Base-by-base conservation (phyloP, 1,140 invertebrate genomes). In the Coelopa frigida region DNA sequence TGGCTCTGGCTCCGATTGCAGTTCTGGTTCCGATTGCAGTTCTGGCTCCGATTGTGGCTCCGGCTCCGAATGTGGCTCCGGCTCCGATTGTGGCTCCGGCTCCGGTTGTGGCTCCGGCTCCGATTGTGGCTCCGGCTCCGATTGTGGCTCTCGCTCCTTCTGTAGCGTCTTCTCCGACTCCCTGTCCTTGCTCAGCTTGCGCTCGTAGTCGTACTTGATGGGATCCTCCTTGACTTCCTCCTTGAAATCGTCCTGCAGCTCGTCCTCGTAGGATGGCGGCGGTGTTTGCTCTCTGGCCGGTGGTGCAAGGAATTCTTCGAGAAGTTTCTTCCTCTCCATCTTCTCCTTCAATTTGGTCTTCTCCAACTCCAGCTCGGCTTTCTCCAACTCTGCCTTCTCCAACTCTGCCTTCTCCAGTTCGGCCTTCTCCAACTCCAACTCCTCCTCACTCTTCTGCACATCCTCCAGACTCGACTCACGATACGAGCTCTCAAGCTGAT, bases 141-240 rank as follows among this genome's bases (percentile, higher is more conserved):
- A 11, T 18, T n/a, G 48, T 56, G 44, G 51, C 55, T 55, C 31
- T 53, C 52, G 40, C 58, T 58, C 22, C 49, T 44, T 46, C 39
- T 36, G n/a, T n/a, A 21, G 49, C 49, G 27, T 49, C 57, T 5
- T 3, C 21, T 3, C 37, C 15, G 10, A 17, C 27, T 6, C 11
- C 38, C 10, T 32, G 20, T 29, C 41, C 21, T 10, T 40, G 11
- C 44, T 20, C 37, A 3, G 21, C 38, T 26, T 36, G 22, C n/a
- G n/a, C 31, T 44, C 17, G 12, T 20, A 12, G 11, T 31, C 29
- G 24, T 23, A 32, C 24, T 44, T 15, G 4, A 5, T 44, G 17
- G 17, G n/a, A 5, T 20, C 42, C 5, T 33, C 17, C 1, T 22
- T 31, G 15, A 20, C 27, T 32, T 43, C 41, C n/a, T 3, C 42